These are phyloP conservation scores for Brevimyrus niger DNA, from an alignment of 2,113 vertebrate genomes.

Conservation along the genomic window DNA sequence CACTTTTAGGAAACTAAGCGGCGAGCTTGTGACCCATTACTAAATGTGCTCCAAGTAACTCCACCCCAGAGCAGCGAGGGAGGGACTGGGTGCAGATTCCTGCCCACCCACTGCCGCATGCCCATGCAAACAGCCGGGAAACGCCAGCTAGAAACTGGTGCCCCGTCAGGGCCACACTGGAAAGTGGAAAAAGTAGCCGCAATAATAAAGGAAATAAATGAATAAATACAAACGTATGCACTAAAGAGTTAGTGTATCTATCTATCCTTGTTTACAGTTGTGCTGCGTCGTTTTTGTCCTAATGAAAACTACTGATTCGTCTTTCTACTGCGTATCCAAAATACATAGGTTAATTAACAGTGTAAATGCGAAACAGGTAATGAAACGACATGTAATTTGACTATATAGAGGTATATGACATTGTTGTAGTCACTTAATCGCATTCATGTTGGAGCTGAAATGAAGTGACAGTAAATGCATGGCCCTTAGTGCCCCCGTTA, in stretches of 20 bases:
- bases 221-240: background rate
- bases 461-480: background rate
- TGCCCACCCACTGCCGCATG: constrained; percentile 16
- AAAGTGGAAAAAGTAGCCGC: background rate
- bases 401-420: background rate
- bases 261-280: background rate
- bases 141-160: constrained; percentile 23
- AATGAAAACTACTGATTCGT: background rate
- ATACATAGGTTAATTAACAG: background rate
- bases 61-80: constrained; percentile 44
- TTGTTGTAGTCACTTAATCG: background rate
- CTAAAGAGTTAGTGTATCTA: background rate
- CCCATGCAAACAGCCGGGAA: constrained; percentile 54
- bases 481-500: background rate
- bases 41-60: constrained; percentile 51
- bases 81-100: constrained; percentile 18
- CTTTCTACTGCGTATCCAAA: background rate
- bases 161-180: background rate
- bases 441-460: background rate
- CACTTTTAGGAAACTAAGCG: constrained; percentile 56
- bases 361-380: background rate
- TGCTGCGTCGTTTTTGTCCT: background rate
- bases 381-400: background rate
- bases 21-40: constrained; percentile 54
- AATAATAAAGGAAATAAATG: background rate